These are phyloP conservation scores for Basileuterus tristriatus DNA, from an alignment of 2,797 vertebrate species.

Conservation along the genomic window DNA sequence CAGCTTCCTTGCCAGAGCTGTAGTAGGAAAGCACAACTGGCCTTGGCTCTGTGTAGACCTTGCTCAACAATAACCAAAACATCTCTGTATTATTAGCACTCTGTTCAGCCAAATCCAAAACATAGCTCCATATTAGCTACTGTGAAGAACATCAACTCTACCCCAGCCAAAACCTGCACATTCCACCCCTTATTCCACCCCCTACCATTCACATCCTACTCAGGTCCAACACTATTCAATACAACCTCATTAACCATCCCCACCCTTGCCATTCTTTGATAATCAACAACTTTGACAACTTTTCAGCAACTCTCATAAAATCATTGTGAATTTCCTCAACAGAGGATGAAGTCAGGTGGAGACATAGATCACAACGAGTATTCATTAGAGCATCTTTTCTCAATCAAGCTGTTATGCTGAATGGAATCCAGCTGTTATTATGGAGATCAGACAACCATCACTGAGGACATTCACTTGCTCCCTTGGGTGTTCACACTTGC, in stretches of 20 bases:
- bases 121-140: too few species aligned
- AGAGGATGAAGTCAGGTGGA: neutral
- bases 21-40: neutral
- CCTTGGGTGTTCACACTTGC: neutral
- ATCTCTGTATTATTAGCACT: neutral
- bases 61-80: neutral
- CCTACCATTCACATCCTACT: neutral
- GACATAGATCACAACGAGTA: neutral
- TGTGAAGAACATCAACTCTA: neutral
- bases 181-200: neutral
- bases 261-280: neutral
- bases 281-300: neutral
- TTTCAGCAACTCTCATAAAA: neutral
- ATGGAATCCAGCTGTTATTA: neutral
- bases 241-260: neutral
- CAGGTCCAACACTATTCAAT: neutral
- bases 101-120: neutral
- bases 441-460: neutral
- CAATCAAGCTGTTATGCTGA: neutral
- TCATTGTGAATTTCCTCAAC: neutral
- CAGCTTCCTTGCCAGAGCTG: rapidly evolving
- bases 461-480: neutral
- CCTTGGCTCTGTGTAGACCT: neutral
- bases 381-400: neutral
- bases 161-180: neutral